phyloP scores from a whole-genome alignment of 2,113 vertebrate genomes.

The Butorides virescens region DNA sequence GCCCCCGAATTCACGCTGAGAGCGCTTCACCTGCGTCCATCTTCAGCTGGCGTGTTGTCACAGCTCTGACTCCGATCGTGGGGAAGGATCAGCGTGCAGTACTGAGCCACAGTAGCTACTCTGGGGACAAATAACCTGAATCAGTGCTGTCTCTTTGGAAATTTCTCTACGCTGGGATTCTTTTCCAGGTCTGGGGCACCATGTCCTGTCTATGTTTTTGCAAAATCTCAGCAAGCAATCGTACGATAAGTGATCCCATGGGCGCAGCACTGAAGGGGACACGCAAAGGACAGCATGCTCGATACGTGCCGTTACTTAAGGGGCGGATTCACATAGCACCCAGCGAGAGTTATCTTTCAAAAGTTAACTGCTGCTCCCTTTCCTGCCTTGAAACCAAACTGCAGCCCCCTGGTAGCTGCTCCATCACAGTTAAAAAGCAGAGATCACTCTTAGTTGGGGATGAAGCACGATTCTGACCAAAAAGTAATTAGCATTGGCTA shows the following conservation, averaged over 20 bases:
- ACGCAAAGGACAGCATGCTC: neutral
- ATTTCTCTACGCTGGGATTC: neutral
- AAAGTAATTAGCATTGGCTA: constrained; percentile 19
- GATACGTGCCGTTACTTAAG: neutral
- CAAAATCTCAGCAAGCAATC: neutral
- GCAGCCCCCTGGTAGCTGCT: neutral
- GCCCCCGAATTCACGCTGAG: neutral
- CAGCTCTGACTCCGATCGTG: neutral
- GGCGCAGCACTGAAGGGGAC: neutral
- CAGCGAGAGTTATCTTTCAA: neutral
- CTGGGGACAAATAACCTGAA: neutral
- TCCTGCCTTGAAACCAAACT: constrained; percentile 15
- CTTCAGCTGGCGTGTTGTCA: neutral
- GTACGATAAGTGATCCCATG: rapidly evolving
- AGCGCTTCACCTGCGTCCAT: neutral
- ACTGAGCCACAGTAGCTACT: neutral
- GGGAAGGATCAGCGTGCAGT: neutral
- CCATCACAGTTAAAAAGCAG: constrained; percentile 38
- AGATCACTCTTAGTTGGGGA: neutral
- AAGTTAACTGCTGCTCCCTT: constrained; percentile 23
- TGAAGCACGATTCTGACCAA: constrained; percentile 31
- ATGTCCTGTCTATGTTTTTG: neutral
- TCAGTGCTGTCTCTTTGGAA: neutral
- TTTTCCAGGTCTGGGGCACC: neutral
- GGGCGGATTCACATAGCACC: neutral